Evolutionary conservation across 2,113 vertebrate species (phyloP), one percentile per base, ranked within the genome.

Genomic region (Tetraodon nigroviridis): DNA sequence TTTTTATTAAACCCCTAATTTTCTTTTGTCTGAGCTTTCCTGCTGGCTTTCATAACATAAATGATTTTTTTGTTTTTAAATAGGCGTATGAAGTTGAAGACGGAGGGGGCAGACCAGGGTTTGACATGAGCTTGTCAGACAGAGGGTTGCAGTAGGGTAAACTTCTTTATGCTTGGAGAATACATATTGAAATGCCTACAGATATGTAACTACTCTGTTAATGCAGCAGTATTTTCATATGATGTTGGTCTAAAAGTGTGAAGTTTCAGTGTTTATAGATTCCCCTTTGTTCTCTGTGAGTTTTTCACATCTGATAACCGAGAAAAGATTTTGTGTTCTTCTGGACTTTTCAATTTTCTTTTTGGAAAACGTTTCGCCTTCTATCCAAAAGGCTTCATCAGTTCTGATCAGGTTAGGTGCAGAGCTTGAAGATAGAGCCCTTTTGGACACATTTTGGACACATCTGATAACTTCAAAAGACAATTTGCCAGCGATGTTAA

Each of bases 1-100:
- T 91, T 90, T 85, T 84, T 88, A 83, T 90, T 91, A 89, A 67
- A 88, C 7, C 18, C 1, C 29, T 20, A 58, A 80, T 68, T 61
- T 64, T 37, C 20, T 71, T 57, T 74, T 60, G 48, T 60, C 8
- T 12, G 6, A 12, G 32, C 12, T 8, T 37, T 46, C 3, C 32
- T 62, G 47, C 46, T 60, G 21, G 11, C 81, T 87, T 90, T 84
- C 76, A 80, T 83, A 72, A 67, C 66, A 76, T 69, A 84, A 84
- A 81, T 57, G 55, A 44, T 70, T 82, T 58, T 63, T 75, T 71
- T n/a, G n/a, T n/a, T 84, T 75, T 29, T 58, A 75, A 64, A 76
- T 27, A 70, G 65, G 55, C 69, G 75, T 65, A 69, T 66, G 55
- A 73, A 81, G 80, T 84, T 86, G 71, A 83, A 89, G 73, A 78